Conservation (phyloP, 2,113 vertebrate genomes). For the Plectropomus leopardus region DNA sequence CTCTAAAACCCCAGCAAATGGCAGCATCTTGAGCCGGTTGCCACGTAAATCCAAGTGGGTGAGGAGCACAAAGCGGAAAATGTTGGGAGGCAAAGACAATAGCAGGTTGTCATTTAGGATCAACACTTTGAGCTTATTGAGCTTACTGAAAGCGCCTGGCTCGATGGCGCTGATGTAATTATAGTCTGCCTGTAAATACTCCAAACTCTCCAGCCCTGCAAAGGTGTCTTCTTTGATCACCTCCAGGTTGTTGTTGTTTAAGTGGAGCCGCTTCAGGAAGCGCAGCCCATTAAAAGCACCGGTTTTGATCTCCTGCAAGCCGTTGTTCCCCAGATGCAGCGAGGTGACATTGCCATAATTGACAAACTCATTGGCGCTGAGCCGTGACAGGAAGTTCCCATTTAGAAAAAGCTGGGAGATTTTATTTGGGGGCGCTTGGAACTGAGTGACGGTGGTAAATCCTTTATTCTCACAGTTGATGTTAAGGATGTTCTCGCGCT, state of each 20-base stretch:
- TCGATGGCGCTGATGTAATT: conserved; percentile 98
- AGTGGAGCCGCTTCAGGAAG: conserved; percentile 93
- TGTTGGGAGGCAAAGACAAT: conserved; percentile 93
- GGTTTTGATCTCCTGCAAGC: conserved; percentile 93
- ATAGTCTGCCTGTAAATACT: conserved; percentile 98
- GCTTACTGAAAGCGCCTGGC: conserved; percentile 93
- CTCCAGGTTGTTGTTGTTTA: conserved; percentile 98
- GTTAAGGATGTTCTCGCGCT: conserved; percentile 95
- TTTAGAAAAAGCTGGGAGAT: conserved; percentile 98
- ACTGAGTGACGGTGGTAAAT: conserved; percentile 92
- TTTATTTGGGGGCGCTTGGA: conserved; percentile 93
- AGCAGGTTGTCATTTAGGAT: conserved; percentile 99
- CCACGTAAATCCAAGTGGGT: conserved; percentile 98
- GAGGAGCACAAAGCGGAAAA: conserved; percentile 97
- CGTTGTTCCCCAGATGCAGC: conserved; percentile 97
- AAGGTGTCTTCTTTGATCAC: conserved; percentile 95
- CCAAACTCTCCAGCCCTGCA: conserved; percentile 94
- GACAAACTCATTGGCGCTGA: conserved; percentile 94
- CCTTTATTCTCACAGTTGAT: conserved; percentile 99
- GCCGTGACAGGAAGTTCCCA: conserved; percentile 93
- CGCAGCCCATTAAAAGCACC: conserved; percentile 94
- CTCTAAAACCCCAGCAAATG: conserved; percentile 96
- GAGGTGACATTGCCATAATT: conserved; percentile 96
- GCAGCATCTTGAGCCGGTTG: conserved; percentile 95
- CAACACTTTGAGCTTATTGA: conserved; percentile 97